Base-by-base conservation (phyloP, 2,113 vertebrate genomes). In the Gymnorhina tibicen region DNA sequence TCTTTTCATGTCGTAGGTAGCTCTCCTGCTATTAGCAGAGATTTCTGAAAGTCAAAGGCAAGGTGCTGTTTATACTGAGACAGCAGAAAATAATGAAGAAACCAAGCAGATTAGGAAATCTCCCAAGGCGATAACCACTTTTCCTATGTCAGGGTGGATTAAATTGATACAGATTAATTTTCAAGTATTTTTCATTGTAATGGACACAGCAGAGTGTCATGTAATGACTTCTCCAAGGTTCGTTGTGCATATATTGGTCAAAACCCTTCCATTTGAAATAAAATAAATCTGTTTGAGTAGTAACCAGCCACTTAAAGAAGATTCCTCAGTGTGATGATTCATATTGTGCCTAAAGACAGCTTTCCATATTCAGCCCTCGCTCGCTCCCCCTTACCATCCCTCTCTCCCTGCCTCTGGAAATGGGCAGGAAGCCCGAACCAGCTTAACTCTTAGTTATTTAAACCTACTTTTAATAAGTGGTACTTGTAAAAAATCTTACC, bases 331-430 rank as follows among this genome's bases (percentile, higher is more conserved):
- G 59, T 35, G 87, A 35, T 91, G 93, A 90, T 89, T 96, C 94
- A 90, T 11, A 5, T 56, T 52, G 85, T 86, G 94, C 90, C 68
- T 93, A 6, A 89, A 77, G 93, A 80, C 78, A 91, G 75, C 78
- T 87, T 85, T 90, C 72, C 91, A 59, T 58, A 10, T n/a, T 20
- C 84, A 96, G 82, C 81, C 91, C 70, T 85, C 0, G 1, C 72
- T 90, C 3, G 3, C 47, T 91, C 44, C 41, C 55, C 81, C 49
- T 35, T 8, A 4, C 72, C 72, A 55, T 37, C 82, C 67, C 83
- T 42, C n/a, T 83, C 41, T 82, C 68, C 63, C 64, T 89, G 89
- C 91, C 93, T 75, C 81, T 91, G 91, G 91, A 94, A 85, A 66
- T 35, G 46, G 93, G 87, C 50, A 69, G 21, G 59, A 39, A 85